Percentiles rank a stretch among this genome's conserved stretches.
These are phyloP conservation scores for Lordiphosa clarofinis DNA, from an alignment of 1,140 invertebrate species.

Conservation along the genomic window DNA sequence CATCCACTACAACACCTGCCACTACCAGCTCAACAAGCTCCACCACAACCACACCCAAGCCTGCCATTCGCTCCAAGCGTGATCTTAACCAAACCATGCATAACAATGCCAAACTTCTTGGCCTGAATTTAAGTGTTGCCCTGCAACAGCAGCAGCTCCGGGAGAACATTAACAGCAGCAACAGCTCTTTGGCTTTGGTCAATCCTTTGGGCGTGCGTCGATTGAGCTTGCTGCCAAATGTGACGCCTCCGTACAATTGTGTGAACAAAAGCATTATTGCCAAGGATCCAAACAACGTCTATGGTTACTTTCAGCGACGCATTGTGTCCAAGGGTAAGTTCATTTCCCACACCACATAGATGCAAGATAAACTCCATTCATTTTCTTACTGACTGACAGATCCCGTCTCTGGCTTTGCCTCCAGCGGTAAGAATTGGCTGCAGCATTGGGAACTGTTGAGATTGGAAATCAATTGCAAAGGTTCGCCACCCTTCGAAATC, in stretches of 20 bases:
- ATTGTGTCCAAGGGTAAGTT: conserved; percentile 83
- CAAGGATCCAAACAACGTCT: conserved; percentile 84
- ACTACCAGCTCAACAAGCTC: conserved; percentile 24
- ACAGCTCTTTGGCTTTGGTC: conserved; percentile 44
- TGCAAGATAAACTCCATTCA: too few species aligned
- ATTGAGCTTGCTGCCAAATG: conserved; percentile 31
- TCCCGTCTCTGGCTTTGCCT: conserved; percentile 84
- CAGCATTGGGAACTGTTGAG: conserved; percentile 88
- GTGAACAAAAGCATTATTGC: conserved; percentile 83
- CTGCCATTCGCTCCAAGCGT: conserved; percentile 45
- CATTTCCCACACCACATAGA: too few species aligned
- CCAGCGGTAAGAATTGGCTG: conserved; percentile 88
- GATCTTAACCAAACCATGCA: conserved; percentile 63
- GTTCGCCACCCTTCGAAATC: conserved; percentile 85
- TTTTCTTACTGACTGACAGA: conserved; percentile 78
- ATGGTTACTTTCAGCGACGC: conserved; percentile 86
- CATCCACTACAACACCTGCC: conserved; percentile 44
- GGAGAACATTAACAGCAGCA: conserved; percentile 6
- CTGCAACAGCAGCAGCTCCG: conserved; percentile 51
- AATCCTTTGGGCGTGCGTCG: conserved; percentile 53
- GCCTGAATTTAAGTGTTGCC: conserved; percentile 54
- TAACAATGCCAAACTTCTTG: conserved; percentile 53
- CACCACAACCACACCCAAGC: conserved; percentile 27
- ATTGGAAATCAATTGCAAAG: conserved; percentile 86
- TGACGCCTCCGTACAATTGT: conserved; percentile 82